Conservation (phyloP, 2,113 vertebrate species). For the Prolemur simus region DNA sequence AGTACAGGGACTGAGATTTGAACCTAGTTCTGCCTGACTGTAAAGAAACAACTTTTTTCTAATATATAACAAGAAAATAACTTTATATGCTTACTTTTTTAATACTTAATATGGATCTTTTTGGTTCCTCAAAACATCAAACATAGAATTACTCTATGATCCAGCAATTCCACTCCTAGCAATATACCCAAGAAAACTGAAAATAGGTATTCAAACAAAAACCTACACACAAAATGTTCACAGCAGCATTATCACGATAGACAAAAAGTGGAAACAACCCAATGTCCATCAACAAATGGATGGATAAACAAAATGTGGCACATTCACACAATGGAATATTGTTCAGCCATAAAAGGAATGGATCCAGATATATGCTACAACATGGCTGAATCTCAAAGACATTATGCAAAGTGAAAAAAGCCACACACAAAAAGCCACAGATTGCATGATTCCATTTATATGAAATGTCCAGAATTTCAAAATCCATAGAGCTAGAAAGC, state of each 20-base stretch:
- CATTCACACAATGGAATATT: background rate
- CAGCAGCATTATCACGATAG: background rate
- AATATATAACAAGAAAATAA: slow-evolving; percentile 1
- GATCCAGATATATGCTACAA: background rate
- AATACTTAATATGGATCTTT: background rate
- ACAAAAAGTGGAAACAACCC: background rate
- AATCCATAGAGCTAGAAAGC: background rate
- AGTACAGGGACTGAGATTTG: background rate
- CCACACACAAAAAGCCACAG: background rate
- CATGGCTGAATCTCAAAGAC: background rate
- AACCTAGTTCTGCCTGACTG: background rate
- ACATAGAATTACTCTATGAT: background rate
- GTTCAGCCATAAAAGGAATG: background rate
- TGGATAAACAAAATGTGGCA: background rate
- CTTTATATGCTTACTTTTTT: slow-evolving; percentile 25
- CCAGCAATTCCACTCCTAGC: background rate
- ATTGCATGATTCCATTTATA: background rate
- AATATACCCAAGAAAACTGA: background rate
- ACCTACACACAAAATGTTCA: background rate
- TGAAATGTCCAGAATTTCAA: background rate
- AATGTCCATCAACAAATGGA: background rate
- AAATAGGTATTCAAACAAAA: slow-evolving; percentile 21
- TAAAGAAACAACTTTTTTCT: background rate
- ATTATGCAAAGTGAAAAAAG: background rate
- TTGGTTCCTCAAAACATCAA: slow-evolving; percentile 33